These are phyloP conservation scores for Rotaria socialis DNA, from an alignment of 2,888 invertebrate genomes.

Conservation along the genomic window DNA sequence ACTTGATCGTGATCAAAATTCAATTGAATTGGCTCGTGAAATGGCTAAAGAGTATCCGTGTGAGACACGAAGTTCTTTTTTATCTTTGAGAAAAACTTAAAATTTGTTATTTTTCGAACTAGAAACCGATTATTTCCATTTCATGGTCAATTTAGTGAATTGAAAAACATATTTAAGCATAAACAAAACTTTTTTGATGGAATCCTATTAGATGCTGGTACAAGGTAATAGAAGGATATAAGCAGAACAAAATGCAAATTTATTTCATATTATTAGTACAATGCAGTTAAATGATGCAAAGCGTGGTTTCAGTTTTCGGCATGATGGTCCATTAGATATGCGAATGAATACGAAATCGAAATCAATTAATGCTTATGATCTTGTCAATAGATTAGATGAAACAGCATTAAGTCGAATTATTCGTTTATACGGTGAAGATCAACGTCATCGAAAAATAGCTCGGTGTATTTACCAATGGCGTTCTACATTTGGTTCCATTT, in stretches of 20 bases:
- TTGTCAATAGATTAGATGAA: slow-evolving; percentile 75
- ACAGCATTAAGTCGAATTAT: slow-evolving; percentile 75
- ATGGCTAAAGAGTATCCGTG: slow-evolving; percentile 65
- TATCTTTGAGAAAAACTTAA: neutral
- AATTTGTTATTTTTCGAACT: slow-evolving; percentile 37
- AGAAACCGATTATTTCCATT: slow-evolving; percentile 67
- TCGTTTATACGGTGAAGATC: slow-evolving; percentile 87
- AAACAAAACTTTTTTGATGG: slow-evolving; percentile 71
- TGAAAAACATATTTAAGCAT: slow-evolving; percentile 68
- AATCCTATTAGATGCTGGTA: slow-evolving; percentile 81
- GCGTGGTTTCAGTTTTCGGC: slow-evolving; percentile 77
- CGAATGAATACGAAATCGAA: slow-evolving; percentile 76
- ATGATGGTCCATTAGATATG: slow-evolving; percentile 85
- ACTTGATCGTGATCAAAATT: slow-evolving; percentile 80
- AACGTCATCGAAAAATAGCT: slow-evolving; percentile 75
- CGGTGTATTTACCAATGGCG: slow-evolving; percentile 78
- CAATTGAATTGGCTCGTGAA: slow-evolving; percentile 68
- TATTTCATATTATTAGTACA: slow-evolving; percentile 69
- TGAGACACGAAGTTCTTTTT: slow-evolving; percentile 8
- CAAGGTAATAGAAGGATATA: neutral
- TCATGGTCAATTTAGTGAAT: slow-evolving; percentile 79
- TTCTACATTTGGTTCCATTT: slow-evolving; percentile 70
- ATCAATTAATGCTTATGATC: slow-evolving; percentile 78
- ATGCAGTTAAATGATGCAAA: slow-evolving; percentile 81
- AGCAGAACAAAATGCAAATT: neutral